phyloP scores from a whole-genome alignment of 2,797 vertebrate species.

The Enteromius unitaeniatus region DNA sequence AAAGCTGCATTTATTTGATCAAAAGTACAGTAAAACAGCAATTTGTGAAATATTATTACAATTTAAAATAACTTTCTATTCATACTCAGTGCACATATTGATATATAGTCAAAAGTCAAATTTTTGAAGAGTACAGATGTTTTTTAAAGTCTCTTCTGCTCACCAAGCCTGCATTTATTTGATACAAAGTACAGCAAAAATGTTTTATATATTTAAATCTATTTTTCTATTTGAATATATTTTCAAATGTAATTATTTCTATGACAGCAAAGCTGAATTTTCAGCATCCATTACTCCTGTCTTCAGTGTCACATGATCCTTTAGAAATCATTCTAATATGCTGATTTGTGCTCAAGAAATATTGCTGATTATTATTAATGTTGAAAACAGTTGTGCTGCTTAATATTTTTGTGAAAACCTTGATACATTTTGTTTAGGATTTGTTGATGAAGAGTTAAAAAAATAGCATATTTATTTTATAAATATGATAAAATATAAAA shows the following conservation, averaged over 20 bases:
- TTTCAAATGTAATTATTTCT: not conserved
- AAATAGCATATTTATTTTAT: no score
- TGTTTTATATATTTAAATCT: not conserved
- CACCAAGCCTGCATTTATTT: no score
- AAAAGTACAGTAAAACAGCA: not conserved
- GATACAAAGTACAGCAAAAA: no score
- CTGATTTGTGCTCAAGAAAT: not conserved
- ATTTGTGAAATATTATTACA: not conserved
- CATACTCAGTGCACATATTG: no score
- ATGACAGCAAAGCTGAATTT: not conserved
- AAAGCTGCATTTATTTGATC: not conserved
- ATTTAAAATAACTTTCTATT: no score
- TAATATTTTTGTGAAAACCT: not conserved
- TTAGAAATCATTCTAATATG: not conserved
- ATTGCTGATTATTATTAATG: not conserved
- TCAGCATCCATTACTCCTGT: not conserved
- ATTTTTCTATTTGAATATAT: not conserved
- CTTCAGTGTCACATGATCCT: not conserved
- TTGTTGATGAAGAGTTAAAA: not conserved
- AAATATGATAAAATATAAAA: no score
- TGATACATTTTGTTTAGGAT: not conserved
- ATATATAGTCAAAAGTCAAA: no score
- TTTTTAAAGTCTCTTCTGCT: no score
- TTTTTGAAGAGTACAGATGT: no score
- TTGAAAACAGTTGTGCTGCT: not conserved